Conservation (phyloP, 2,797 vertebrate species). For the Sciurus vulgaris region DNA sequence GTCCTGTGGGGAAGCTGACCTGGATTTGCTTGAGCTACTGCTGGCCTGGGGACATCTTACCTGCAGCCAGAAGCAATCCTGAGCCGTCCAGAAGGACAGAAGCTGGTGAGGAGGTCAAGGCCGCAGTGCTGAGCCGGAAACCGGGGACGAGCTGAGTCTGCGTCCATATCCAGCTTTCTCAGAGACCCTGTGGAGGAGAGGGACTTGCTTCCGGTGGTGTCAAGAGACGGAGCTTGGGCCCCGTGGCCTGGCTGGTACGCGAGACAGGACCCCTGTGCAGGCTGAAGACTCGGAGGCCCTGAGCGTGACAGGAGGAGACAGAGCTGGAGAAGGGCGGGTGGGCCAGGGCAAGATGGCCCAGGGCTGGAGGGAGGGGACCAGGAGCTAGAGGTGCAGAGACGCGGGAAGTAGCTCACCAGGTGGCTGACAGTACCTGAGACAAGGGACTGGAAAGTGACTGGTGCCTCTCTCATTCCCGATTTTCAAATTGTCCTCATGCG, state of each 20-base stretch:
- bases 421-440: fast-evolving
- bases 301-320: neutral
- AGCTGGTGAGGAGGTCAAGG: neutral
- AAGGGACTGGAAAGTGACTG: neutral
- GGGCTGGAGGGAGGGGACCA: no score
- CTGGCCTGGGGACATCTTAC: neutral
- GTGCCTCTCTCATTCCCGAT: neutral
- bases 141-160: neutral
- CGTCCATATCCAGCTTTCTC: neutral
- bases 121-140: neutral
- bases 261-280: neutral
- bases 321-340: neutral
- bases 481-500: slow-evolving; percentile 9
- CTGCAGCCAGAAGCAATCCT: neutral
- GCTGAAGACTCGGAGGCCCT: neutral
- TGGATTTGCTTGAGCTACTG: neutral
- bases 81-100: neutral
- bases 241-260: fast-evolving
- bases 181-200: neutral
- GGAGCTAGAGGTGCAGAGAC: neutral
- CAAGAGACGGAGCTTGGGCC: neutral
- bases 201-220: neutral
- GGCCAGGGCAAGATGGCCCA: neutral
- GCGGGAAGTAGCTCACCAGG: neutral
- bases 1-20: neutral